These are phyloP conservation scores for Shinisaurus crocodilurus DNA, from an alignment of 2,113 vertebrate species.

Conservation along the genomic window DNA sequence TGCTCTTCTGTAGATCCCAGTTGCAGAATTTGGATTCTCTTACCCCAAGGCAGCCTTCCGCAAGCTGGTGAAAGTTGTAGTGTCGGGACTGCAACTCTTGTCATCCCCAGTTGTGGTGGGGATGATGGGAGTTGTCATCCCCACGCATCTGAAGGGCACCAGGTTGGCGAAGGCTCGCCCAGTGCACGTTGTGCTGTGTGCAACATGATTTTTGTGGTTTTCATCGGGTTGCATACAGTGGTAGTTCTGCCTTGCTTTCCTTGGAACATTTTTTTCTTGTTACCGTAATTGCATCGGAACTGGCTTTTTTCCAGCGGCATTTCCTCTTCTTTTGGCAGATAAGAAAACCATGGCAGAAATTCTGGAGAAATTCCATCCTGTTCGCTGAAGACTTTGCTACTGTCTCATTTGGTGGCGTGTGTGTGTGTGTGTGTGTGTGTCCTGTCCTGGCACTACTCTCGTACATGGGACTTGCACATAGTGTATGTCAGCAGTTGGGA, in stretches of 20 bases:
- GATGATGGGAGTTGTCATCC: background rate
- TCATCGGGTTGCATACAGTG: background rate
- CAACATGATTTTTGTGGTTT: background rate
- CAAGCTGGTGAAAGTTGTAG: no score
- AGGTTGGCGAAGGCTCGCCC: no score
- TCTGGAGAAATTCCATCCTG: conserved; percentile 83
- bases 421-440: background rate
- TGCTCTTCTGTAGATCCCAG: background rate
- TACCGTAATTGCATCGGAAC: background rate
- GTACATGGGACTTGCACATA: accelerated
- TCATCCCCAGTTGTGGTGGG: no score
- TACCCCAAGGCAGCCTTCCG: background rate
- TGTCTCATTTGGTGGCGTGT: accelerated
- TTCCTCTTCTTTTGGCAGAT: conserved; percentile 73
- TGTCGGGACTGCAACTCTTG: no score
- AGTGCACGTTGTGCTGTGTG: background rate
- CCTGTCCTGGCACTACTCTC: background rate
- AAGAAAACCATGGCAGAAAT: conserved; percentile 84
- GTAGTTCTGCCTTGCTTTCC: background rate
- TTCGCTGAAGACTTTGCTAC: conserved; percentile 76
- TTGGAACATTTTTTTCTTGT: background rate
- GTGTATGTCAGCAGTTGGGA: background rate
- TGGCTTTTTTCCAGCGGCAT: accelerated
- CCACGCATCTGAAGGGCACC: no score
- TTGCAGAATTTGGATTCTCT: background rate